Conservation (phyloP, 1,140 invertebrate species). For the Notospermus geniculatus region DNA sequence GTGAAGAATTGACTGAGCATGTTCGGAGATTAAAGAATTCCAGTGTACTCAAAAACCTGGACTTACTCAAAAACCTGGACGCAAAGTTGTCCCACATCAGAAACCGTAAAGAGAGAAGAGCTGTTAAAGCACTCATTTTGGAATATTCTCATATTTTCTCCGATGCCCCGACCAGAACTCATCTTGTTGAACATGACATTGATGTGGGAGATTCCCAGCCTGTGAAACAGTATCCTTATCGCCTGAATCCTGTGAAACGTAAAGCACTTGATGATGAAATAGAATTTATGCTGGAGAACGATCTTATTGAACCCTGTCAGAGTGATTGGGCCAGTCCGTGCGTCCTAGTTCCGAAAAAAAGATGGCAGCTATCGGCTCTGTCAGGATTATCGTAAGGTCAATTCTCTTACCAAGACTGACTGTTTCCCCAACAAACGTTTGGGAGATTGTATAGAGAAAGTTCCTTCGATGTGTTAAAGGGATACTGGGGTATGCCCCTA, state of each 20-base stretch:
- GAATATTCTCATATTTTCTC: conserved; percentile 6
- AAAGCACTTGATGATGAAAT: neutral
- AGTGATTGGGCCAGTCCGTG: conserved; percentile 14
- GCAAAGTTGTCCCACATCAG: no score
- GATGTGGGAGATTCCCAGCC: conserved; percentile 12
- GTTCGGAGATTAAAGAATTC: no score
- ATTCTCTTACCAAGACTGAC: conserved; percentile 25
- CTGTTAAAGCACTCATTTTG: neutral
- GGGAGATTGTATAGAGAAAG: neutral
- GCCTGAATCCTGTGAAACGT: conserved; percentile 2
- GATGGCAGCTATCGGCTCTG: conserved; percentile 20
- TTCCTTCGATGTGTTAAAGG: conserved; percentile 24
- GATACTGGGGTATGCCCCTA: conserved; percentile 20
- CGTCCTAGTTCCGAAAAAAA: conserved; percentile 23
- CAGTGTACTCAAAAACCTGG: no score
- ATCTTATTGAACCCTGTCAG: conserved; percentile 16
- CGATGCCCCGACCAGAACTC: conserved; percentile 3
- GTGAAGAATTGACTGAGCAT: no score
- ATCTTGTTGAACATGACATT: conserved; percentile 6
- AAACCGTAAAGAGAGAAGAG: no score
- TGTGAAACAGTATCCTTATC: conserved; percentile 12
- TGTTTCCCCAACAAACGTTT: conserved; percentile 17
- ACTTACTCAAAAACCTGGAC: no score
- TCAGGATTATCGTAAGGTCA: conserved; percentile 25
- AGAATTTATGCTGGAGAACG: conserved; percentile 4